Evolutionary conservation across 2,888 invertebrate genomes (phyloP), one percentile per base, ranked within the genome.

Genomic region (Sthenelais limicola): DNA sequence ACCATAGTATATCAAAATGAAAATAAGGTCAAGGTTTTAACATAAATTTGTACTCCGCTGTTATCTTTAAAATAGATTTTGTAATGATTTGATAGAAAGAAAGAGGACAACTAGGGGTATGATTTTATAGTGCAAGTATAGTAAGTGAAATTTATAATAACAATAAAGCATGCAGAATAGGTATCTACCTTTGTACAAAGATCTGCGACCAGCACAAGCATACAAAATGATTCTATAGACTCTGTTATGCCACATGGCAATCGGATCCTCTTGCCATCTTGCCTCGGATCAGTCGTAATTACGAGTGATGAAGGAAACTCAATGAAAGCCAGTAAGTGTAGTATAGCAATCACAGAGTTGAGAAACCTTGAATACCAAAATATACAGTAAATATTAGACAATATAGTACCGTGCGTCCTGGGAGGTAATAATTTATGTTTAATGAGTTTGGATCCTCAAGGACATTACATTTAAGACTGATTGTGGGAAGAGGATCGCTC

Each of bases 221-320:
- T 75, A 76, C 84, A 85, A 18, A 84, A 18, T 9, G 84, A 38
- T 70, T 86, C 86, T 48, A 84, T 78, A 5, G 77, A 72, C 76
- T 84, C 81, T 4, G 84, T 84, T 28, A 82, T 73, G 56, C 85
- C 83, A 78, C 86, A 86, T 0, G 85, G 83, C 33, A 82, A 73
- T 5, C 68, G 51, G 0, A 80, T 33, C 35, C 82, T 77, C 2
- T 76, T 73, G 4, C 70, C 77, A 4, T 49, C 47, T 30, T 79
- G 77, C 9, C 82, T 76, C 3, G 83, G 81, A 73, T 86, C 86
- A 0, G 85, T 83, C 12, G 83, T 83, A 79, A 79, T 0, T 35
- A 82, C 82, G 52, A 87, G 75, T 0, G 86, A 86, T 2, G 87
- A 86, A 24, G 87, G 87, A 47, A 78, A 80, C 74, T 87, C 86